Percentiles rank a stretch among this genome's conserved stretches.
phyloP scores from a whole-genome alignment of 2,113 vertebrate species.

The Crotalus horridus region DNA sequence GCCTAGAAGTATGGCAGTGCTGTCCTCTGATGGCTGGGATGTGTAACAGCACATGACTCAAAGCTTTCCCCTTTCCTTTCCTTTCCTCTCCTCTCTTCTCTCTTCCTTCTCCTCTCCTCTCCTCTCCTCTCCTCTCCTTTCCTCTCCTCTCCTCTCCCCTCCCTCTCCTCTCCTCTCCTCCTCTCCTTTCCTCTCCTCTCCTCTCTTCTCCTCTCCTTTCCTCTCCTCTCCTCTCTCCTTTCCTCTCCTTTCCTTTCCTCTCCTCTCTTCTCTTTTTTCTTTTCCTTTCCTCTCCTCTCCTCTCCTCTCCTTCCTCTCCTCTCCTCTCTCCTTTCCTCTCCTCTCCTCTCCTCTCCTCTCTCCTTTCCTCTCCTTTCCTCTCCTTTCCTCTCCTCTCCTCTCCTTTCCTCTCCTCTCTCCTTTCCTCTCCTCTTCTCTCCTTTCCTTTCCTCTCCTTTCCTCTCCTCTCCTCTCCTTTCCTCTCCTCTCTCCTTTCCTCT shows the following conservation, averaged over 20 bases:
- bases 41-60: not conserved
- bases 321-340: not conserved
- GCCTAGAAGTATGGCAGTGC: not conserved
- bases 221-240: no score
- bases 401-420: constrained; percentile 29
- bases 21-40: not conserved
- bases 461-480: constrained; percentile 21
- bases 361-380: not conserved
- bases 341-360: constrained; percentile 26
- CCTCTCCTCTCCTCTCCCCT: not conserved
- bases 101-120: fast-evolving
- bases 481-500: not conserved
- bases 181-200: not conserved
- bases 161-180: constrained; percentile 10
- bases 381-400: constrained; percentile 2
- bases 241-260: not conserved
- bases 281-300: not conserved
- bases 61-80: not conserved
- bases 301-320: not conserved
- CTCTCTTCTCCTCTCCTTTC: constrained; percentile 3
- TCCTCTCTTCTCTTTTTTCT: no score
- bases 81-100: no score
- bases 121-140: no score
- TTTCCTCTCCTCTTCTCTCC: no score
- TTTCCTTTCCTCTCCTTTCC: constrained; percentile 21